phyloP scores from a whole-genome alignment of 2,113 vertebrate genomes.

The Pseudorasbora parva region DNA sequence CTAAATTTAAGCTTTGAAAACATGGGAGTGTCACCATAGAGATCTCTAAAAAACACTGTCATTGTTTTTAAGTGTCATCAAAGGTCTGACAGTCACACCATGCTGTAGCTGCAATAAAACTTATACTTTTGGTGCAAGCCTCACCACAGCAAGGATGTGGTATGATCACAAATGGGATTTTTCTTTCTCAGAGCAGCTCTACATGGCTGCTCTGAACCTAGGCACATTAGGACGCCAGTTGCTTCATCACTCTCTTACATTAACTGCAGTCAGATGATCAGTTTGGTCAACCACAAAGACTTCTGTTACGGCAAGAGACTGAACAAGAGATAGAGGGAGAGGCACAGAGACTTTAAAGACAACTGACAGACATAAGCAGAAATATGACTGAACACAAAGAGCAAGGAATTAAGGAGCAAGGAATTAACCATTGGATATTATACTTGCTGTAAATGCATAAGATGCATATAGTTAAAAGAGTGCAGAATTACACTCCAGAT shows the following conservation, averaged over 20 bases:
- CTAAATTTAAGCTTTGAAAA: neutral
- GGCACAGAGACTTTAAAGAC: slow-evolving; percentile 20
- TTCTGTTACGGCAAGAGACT: slow-evolving; percentile 25
- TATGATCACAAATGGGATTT: neutral
- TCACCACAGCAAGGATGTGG: slow-evolving; percentile 10
- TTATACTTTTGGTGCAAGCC: neutral
- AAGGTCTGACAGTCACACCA: neutral
- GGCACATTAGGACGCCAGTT: neutral
- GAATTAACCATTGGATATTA: neutral
- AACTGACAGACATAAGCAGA: neutral
- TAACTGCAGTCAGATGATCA: slow-evolving; percentile 44
- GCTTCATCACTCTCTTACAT: slow-evolving; percentile 28
- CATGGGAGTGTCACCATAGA: neutral
- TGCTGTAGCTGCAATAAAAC: neutral
- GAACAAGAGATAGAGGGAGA: neutral
- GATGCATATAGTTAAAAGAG: neutral
- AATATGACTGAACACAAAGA: neutral
- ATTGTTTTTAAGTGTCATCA: neutral
- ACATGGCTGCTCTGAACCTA: neutral
- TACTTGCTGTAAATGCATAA: neutral
- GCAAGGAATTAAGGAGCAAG: neutral
- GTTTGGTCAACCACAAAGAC: slow-evolving; percentile 17
- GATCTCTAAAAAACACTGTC: neutral
- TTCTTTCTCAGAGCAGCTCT: slow-evolving; percentile 13
- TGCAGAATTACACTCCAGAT: slow-evolving; percentile 1